phyloP scores from a whole-genome alignment of 2,888 invertebrate species.

The Rapana venosa region DNA sequence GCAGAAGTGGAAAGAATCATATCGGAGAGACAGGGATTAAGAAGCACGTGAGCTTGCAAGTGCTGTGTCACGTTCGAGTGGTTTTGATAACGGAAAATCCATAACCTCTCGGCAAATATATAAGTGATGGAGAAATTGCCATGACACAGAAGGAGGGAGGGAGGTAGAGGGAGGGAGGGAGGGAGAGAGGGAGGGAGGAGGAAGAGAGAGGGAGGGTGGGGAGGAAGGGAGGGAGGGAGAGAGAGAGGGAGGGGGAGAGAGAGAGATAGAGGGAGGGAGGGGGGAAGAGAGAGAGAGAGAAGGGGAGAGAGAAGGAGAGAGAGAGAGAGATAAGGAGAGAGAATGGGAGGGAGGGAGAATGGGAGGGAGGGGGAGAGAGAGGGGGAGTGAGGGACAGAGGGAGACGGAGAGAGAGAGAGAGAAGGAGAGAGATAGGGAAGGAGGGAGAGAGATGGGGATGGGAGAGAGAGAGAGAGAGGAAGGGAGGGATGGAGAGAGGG shows the following conservation, averaged over 20 bases:
- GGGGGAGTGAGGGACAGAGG: constrained; percentile 13
- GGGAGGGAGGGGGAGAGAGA: neutral
- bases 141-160: neutral
- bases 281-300: neutral
- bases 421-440: neutral
- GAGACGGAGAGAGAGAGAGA: neutral
- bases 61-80: neutral
- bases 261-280: neutral
- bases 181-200: neutral
- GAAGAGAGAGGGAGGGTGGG: neutral
- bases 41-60: neutral
- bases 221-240: neutral
- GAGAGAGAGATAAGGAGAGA: neutral
- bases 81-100: neutral
- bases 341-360: neutral
- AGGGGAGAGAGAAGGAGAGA: neutral
- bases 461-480: too few species aligned
- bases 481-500: constrained; percentile 19
- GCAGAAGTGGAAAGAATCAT: too few species aligned
- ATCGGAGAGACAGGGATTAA: neutral
- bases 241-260: constrained; percentile 33
- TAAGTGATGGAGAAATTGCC: neutral
- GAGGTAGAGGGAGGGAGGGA: neutral
- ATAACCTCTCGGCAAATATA: neutral
- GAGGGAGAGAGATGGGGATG: too few species aligned